Evolutionary conservation across 1,140 invertebrate genomes (phyloP).

Genomic region (Chelonus insularis): DNA sequence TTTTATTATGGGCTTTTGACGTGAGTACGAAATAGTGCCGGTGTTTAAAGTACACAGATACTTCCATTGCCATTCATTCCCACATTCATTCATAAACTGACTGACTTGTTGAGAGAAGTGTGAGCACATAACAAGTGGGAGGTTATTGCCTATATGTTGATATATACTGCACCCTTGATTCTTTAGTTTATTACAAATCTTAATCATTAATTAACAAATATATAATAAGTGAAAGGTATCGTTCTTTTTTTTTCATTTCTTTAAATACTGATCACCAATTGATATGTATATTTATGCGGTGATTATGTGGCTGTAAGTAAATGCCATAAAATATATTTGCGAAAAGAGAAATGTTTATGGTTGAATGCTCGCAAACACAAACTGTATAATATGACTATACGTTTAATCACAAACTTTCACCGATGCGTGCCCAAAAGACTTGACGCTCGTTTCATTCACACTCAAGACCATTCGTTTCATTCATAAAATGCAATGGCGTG

Average conservation of each 20-base stretch:
- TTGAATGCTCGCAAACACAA: too few species aligned
- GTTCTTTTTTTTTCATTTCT: too few species aligned
- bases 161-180: too few species aligned
- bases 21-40: neutral
- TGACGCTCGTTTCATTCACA: conserved; percentile 18
- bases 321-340: too few species aligned
- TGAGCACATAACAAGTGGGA: neutral
- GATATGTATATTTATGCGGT: too few species aligned
- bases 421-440: neutral
- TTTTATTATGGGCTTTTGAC: neutral
- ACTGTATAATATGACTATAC: too few species aligned
- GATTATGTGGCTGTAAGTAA: too few species aligned
- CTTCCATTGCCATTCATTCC: neutral
- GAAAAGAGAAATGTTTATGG: too few species aligned
- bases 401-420: conserved; percentile 12
- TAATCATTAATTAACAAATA: too few species aligned
- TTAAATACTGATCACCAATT: too few species aligned
- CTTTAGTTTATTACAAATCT: too few species aligned
- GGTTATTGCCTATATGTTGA: neutral
- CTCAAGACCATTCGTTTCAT: conserved; percentile 29
- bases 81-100: neutral
- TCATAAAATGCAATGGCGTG: conserved; percentile 31
- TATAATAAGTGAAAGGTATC: too few species aligned
- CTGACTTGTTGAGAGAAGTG: neutral
- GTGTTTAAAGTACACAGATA: neutral